Evolutionary conservation across 2,113 vertebrate species (phyloP).

Genomic region (Gavia stellata): DNA sequence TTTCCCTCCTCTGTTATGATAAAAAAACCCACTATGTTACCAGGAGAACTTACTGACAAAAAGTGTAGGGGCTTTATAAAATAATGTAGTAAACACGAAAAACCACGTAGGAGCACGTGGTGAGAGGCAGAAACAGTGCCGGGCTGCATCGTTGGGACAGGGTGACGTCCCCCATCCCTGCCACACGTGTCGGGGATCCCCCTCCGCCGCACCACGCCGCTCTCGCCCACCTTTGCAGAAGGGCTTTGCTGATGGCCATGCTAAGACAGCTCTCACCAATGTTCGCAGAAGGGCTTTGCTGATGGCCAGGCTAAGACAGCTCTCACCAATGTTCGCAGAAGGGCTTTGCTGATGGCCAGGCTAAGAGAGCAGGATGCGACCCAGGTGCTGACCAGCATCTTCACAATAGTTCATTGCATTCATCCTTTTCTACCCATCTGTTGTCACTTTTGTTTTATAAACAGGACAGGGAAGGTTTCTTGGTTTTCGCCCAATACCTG

Average conservation of each 20-base stretch:
- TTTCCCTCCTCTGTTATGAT: not conserved
- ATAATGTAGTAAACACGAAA: accelerated
- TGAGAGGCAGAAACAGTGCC: not conserved
- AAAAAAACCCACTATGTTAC: no score
- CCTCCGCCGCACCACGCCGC: no score
- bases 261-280: accelerated
- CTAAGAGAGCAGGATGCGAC: not conserved
- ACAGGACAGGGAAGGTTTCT: not conserved
- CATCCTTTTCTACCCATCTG: not conserved
- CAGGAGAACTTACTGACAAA: not conserved
- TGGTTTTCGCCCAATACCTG: not conserved
- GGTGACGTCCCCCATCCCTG: accelerated
- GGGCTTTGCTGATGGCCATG: no score
- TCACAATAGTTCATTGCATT: accelerated
- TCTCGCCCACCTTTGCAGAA: no score
- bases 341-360: not conserved
- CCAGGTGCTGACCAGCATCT: not conserved
- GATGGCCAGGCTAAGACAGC: accelerated
- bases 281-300: no score
- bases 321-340: no score
- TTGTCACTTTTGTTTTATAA: no score
- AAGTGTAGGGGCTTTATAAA: not conserved
- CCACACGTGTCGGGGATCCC: not conserved
- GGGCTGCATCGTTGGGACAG: accelerated
- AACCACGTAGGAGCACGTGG: not conserved